phyloP scores from a whole-genome alignment of 2,888 invertebrate species.

The Gerris lacustris region DNA sequence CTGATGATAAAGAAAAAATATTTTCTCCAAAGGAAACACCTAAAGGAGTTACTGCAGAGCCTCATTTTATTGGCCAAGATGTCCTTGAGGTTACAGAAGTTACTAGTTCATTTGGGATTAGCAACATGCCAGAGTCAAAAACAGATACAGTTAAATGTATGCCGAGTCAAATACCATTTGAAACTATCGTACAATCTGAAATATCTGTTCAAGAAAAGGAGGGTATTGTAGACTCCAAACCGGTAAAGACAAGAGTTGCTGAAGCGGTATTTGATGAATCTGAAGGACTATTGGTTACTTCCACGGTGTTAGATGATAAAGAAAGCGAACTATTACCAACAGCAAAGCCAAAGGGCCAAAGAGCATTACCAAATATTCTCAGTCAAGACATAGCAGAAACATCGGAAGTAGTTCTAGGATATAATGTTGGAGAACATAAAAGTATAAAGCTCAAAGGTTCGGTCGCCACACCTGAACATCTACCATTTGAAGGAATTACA shows the following conservation, averaged over 20 bases:
- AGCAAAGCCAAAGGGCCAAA: slow-evolving; percentile 33
- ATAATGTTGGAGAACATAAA: slow-evolving; percentile 30
- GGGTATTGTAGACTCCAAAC: slow-evolving; percentile 29
- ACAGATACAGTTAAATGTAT: slow-evolving; percentile 32
- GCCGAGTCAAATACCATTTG: slow-evolving; percentile 31
- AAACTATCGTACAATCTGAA: slow-evolving; percentile 30
- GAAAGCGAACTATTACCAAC: slow-evolving; percentile 36
- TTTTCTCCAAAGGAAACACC: slow-evolving; percentile 26
- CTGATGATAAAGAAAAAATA: slow-evolving; percentile 36
- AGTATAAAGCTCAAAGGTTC: slow-evolving; percentile 32
- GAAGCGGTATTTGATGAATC: slow-evolving; percentile 31
- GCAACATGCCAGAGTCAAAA: slow-evolving; percentile 29
- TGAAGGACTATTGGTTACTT: slow-evolving; percentile 37
- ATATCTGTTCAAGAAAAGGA: slow-evolving; percentile 32
- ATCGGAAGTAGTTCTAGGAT: slow-evolving; percentile 39
- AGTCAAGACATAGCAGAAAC: slow-evolving; percentile 40
- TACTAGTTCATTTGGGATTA: slow-evolving; percentile 24
- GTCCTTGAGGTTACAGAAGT: slow-evolving; percentile 32
- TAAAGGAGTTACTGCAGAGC: slow-evolving; percentile 27
- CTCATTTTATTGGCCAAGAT: slow-evolving; percentile 29
- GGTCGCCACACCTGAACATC: slow-evolving; percentile 36
- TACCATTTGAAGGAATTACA: slow-evolving; percentile 38
- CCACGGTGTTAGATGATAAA: slow-evolving; percentile 39
- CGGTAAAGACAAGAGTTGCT: slow-evolving; percentile 27
- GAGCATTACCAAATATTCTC: slow-evolving; percentile 35